Percentiles rank a stretch among this genome's conserved stretches.
Conservation (phyloP, 2,113 vertebrate species). For the Anas platyrhynchos region DNA sequence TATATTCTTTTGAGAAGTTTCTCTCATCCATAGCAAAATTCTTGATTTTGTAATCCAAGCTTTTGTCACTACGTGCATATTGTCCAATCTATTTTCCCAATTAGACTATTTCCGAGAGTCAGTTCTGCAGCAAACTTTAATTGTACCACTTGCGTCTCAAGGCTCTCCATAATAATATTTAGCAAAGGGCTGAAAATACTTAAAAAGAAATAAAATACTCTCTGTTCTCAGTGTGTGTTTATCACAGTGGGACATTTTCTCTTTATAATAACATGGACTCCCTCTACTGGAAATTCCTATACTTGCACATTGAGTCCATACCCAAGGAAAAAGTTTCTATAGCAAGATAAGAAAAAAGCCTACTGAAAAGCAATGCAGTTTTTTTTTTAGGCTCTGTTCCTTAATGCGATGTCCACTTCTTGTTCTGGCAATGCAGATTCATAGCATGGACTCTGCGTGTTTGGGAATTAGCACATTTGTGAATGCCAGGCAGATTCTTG, state of each 20-base stretch:
- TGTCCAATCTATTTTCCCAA: not conserved
- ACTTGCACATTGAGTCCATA: not conserved
- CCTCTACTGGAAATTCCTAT: conserved; percentile 56
- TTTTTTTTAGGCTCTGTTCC: not conserved
- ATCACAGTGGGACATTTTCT: not conserved
- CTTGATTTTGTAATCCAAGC: not conserved
- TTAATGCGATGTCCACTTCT: not conserved
- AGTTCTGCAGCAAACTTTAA: not conserved
- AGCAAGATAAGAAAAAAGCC: not conserved
- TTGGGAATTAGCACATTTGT: not conserved
- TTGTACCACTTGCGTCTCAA: not conserved
- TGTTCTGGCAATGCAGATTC: not conserved
- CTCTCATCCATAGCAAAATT: not conserved
- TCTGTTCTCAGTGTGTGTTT: not conserved
- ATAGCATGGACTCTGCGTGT: not conserved
- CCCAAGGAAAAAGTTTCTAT: not conserved
- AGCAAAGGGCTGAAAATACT: not conserved
- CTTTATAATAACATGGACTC: conserved; percentile 19
- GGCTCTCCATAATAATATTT: not conserved
- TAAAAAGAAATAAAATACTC: not conserved
- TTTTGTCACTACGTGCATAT: not conserved
- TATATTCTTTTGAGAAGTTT: not conserved
- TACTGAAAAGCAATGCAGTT: not conserved
- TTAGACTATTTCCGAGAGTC: not conserved
- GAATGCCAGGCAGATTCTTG: not conserved